Base-by-base conservation (phyloP, 2,888 invertebrate species). In the Drosophila aldrichi region DNA sequence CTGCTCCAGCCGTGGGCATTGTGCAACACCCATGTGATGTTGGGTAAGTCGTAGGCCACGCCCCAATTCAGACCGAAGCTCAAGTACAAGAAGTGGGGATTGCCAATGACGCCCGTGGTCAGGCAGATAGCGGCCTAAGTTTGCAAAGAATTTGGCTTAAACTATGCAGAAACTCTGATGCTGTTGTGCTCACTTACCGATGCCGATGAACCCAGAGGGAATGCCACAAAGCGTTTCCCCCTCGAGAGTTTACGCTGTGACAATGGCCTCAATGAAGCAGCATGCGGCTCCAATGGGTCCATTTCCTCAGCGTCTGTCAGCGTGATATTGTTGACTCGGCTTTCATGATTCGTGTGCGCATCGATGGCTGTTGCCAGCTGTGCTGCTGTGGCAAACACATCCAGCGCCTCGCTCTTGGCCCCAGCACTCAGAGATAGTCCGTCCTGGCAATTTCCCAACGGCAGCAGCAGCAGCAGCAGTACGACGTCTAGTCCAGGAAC, bases 1-100 rank as follows among this genome's bases (percentile, higher is more conserved):
- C 70, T 76, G 51, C 73, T 79, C 63, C 90, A 89, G 16, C 88
- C 91, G 41, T 91, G 77, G n/a, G 83, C 85, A 67, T 90, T 82
- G 14, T 94, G 92, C 61, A 93, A 91, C 0, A 94, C 93, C 90
- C 94, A 94, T 0, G 95, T 94, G 25, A 93, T 91, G 71, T 95
- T 95, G 0, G 95, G 95, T 57, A 95, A 89, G 59, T 95, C 94
- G 68, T 95, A 96, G 0, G 96, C 95, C 46, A 96, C 93, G 52
- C 95, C 96, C 95, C 96, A 96, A 92, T 96, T 96, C 32, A 96
- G 86, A 7, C 95, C 95, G 82, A 95, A 94, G 14, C 95, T 95
- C 77, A 95, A 94, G 60, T 94, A 94, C 4, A 94, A 94, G 0
- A 93, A 93, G 0, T 94, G 91, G 1, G 95, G 95, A 86, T 94